Evolutionary conservation across 2,113 vertebrate genomes (phyloP).

Genomic region (Grus americana): DNA sequence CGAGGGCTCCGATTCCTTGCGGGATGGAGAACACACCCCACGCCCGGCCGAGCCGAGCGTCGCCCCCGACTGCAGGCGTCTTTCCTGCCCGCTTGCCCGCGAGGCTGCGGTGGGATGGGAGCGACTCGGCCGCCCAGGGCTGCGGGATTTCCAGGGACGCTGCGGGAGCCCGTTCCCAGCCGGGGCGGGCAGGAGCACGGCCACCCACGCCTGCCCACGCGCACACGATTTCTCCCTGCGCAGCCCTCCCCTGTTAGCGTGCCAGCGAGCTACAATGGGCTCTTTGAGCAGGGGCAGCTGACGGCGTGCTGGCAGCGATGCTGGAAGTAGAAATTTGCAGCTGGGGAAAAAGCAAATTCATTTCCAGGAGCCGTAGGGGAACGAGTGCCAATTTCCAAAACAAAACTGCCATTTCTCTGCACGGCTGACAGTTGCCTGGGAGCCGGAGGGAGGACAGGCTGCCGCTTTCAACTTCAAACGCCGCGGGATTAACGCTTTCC

Average conservation of each 20-base stretch:
- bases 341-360: conserved; percentile 72
- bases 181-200: neutral
- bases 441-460: conserved; percentile 65
- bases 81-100: neutral
- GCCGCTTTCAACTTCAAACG: conserved; percentile 33
- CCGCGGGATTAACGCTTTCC: conserved; percentile 42
- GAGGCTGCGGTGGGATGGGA: accelerated
- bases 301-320: conserved; percentile 65
- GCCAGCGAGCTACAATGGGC: conserved; percentile 74
- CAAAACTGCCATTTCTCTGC: conserved; percentile 77
- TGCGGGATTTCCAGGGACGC: neutral
- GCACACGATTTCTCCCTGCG: neutral
- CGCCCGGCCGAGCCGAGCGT: accelerated
- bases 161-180: neutral
- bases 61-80: accelerated
- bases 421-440: conserved; percentile 72
- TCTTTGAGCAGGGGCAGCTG: conserved; percentile 82
- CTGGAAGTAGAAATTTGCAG: conserved; percentile 76
- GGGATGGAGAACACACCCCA: neutral
- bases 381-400: conserved; percentile 79
- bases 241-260: conserved; percentile 12
- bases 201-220: neutral
- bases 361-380: conserved; percentile 73
- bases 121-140: accelerated
- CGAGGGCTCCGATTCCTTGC: accelerated